Evolutionary conservation across 2,888 invertebrate species (phyloP), one percentile per base, ranked within the genome.

Genomic region (Rhyacophila evoluta): DNA sequence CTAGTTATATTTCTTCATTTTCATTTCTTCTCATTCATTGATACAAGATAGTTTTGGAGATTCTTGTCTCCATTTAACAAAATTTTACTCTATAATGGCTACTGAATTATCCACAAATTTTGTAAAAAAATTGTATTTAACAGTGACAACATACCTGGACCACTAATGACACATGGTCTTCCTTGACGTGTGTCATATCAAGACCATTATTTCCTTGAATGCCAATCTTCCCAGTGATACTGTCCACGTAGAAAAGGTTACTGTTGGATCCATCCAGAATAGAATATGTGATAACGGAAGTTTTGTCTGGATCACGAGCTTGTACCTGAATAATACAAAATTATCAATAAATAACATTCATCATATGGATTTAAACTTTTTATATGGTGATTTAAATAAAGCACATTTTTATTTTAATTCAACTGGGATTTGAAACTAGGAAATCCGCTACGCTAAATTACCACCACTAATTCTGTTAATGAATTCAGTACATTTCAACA

Each of bases 271-370:
- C 94, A 1, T 91, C 92, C 19, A 92, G 87, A 81, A 96, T 92
- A 1, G 92, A 91, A 87, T 97, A 97, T 1, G 91, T 92, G 55
- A 97, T 92, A 81, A 94, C 94, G 0, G 97, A 96, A 0, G 94
- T 93, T 70, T 93, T 93, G 85, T 97, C 97, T 0, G 92, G 91
- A 87, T 97, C 97, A 2, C 92, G 91, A 0, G 97, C 97, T 87
- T 93, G 92, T 0, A 94, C 92, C 87, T 91, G 83, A 10, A 85
- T 75, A 28, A n/a, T n/a, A 1, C 33, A 6, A 71, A 77, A 72
- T 15, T 33, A n/a, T 27, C n/a, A 29, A 39, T 15, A 12, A 71
- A 74, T 25, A 5, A 38, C 19, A 73, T 80, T 27, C 37, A 3
- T 5, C 33, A 33, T n/a, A n/a, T 38, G 11, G 4, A 38, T 8